These are phyloP conservation scores for Philopotamus ludificatus DNA, from an alignment of 1,140 invertebrate genomes.

Conservation along the genomic window DNA sequence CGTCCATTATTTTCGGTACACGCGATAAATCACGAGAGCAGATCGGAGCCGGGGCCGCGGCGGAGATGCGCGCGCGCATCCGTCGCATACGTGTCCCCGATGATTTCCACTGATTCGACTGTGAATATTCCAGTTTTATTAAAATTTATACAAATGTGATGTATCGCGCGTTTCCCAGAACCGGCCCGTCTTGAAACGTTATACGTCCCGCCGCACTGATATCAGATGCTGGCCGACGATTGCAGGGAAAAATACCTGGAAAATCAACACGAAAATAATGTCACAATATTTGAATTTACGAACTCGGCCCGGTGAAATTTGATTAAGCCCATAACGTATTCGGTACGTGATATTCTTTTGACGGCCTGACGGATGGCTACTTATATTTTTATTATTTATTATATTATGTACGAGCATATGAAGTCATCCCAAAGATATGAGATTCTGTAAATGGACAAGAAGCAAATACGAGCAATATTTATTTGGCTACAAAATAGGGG, in stretches of 20 bases:
- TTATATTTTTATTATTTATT: neutral
- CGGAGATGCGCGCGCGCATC: constrained; percentile 6
- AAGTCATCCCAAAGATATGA: too few relatives aligned
- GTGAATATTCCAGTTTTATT: constrained; percentile 19
- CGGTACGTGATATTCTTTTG: constrained; percentile 7
- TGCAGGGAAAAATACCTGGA: neutral
- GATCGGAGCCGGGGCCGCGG: neutral
- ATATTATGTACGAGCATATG: too few relatives aligned
- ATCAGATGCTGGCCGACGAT: neutral
- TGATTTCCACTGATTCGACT: constrained; percentile 24
- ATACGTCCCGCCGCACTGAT: neutral
- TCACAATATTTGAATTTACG: neutral
- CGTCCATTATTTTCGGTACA: too few relatives aligned
- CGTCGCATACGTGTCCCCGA: constrained; percentile 21
- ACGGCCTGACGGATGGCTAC: neutral
- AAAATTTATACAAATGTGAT: constrained; percentile 27
- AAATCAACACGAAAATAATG: neutral
- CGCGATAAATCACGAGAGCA: too few relatives aligned
- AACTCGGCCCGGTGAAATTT: neutral
- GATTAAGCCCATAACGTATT: constrained; percentile 6
- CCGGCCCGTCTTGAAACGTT: constrained; percentile 1
- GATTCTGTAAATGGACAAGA: too few relatives aligned
- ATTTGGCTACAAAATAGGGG: too few relatives aligned
- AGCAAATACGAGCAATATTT: too few relatives aligned
- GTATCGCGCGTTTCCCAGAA: constrained; percentile 19